Evolutionary conservation across 2,888 invertebrate species (phyloP), one percentile per base, ranked within the genome.

Genomic region (Branchinecta sandiegonensis): DNA sequence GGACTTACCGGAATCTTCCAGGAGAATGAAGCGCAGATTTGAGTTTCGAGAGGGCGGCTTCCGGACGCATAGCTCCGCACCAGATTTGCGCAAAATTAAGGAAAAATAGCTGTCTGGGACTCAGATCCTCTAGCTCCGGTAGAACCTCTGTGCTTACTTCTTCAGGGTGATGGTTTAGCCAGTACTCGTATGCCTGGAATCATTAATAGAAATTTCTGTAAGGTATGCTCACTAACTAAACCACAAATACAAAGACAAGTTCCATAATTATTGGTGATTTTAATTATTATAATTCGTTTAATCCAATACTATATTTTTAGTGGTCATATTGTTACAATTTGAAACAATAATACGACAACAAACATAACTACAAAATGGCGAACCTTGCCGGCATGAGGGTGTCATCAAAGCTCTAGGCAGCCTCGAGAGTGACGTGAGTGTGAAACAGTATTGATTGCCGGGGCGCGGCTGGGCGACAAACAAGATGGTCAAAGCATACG

Each of bases 21-120:
- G 90, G 90, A 10, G 90, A 87, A 75, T 91, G 91, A 1, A 89
- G 87, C 0, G 90, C 89, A 2, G 88, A 89, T 75, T 89, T 88
- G 46, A 90, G 77, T 75, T 89, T 87, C 75, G 87, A 89, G 50
- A 85, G 82, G 73, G 86, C 85, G 4, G 89, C 89, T 78, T 90
- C 89, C 2, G 89, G 88, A 23, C 89, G 81, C 83, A 88, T 87
- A 2, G 72, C 71, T 64, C 73, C 74, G 69, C 75, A 75, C 74
- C 74, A 75, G 69, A 76, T 74, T 81, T 85, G 79, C 68, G 87
- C 86, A 1, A 88, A 79, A 72, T 76, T 77, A 47, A 79, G 73
- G 74, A 79, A 79, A 74, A 79, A 79, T 47, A 79, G 73, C 72
- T 80, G 80, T 64, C 79, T 76, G 67, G 77, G 56, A 14, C 14